Percentiles rank a stretch among this genome's conserved stretches.
These are phyloP conservation scores for Panorpa germanica DNA, from an alignment of 2,888 invertebrate genomes.

Conservation along the genomic window DNA sequence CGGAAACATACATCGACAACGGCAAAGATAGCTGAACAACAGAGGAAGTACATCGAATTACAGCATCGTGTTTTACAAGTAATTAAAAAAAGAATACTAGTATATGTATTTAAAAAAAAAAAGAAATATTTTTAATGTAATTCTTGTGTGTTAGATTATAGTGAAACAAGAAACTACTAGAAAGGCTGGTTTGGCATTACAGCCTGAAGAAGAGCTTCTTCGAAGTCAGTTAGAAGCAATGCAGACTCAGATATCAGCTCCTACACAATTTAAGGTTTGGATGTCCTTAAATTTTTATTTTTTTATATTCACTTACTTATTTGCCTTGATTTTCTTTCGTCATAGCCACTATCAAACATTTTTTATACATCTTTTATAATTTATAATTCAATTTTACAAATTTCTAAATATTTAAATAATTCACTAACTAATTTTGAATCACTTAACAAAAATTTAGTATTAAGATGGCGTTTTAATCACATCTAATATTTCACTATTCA, in stretches of 20 bases:
- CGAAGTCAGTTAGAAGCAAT: conserved; percentile 73
- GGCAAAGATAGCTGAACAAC: conserved; percentile 64
- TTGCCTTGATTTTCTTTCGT: too few relatives aligned
- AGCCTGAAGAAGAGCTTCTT: conserved; percentile 81
- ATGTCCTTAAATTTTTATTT: conserved; percentile 19
- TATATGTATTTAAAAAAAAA: neutral
- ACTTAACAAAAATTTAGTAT: too few relatives aligned
- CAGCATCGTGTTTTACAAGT: conserved; percentile 72
- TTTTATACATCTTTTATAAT: too few relatives aligned
- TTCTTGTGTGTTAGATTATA: conserved; percentile 39
- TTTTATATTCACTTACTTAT: too few relatives aligned
- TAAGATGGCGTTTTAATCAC: too few relatives aligned
- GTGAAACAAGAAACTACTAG: conserved; percentile 74
- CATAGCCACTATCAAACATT: too few relatives aligned
- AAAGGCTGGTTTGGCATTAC: conserved; percentile 73
- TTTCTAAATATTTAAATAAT: too few relatives aligned
- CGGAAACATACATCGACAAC: conserved; percentile 63
- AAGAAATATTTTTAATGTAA: conserved; percentile 5
- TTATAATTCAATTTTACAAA: conserved; percentile 3
- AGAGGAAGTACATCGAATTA: conserved; percentile 60
- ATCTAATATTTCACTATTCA: too few relatives aligned
- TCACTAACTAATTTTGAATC: conserved; percentile 4
- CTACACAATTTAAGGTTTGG: conserved; percentile 87
- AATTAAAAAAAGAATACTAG: too few relatives aligned
- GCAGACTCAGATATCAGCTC: conserved; percentile 72